Percentiles rank a stretch among this genome's conserved stretches.
These are phyloP conservation scores for Tauraco erythrolophus DNA, from an alignment of 2,113 vertebrate species.

Conservation along the genomic window DNA sequence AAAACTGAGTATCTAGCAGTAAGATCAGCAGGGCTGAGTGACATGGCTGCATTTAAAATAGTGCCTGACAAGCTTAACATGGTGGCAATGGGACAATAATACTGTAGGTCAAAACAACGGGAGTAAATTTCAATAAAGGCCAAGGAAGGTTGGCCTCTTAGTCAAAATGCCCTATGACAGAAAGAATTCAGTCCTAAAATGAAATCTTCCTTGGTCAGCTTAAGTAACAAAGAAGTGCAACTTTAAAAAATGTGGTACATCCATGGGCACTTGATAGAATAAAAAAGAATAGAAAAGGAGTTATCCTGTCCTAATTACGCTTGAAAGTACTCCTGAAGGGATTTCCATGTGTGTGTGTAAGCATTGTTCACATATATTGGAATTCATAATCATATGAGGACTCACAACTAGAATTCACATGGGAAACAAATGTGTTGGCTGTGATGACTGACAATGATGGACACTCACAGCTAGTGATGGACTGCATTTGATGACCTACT, in stretches of 20 bases:
- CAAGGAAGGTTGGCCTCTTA: background rate
- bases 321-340: background rate
- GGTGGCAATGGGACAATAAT: background rate
- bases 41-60: background rate
- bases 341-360: background rate
- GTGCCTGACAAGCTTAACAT: background rate
- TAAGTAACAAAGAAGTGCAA: background rate
- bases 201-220: background rate
- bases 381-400: background rate
- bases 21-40: background rate
- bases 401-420: background rate
- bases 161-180: background rate
- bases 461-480: background rate
- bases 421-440: background rate
- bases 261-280: background rate
- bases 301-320: background rate
- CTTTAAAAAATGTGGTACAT: background rate
- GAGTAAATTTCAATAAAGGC: background rate
- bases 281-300: background rate
- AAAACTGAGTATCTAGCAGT: background rate
- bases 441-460: background rate
- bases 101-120: background rate
- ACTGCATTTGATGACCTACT: background rate
- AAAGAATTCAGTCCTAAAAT: background rate
- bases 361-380: background rate